Evolutionary conservation across 1,140 invertebrate genomes (phyloP), one percentile per base, ranked within the genome.

Genomic region (Oscheius sp.): DNA sequence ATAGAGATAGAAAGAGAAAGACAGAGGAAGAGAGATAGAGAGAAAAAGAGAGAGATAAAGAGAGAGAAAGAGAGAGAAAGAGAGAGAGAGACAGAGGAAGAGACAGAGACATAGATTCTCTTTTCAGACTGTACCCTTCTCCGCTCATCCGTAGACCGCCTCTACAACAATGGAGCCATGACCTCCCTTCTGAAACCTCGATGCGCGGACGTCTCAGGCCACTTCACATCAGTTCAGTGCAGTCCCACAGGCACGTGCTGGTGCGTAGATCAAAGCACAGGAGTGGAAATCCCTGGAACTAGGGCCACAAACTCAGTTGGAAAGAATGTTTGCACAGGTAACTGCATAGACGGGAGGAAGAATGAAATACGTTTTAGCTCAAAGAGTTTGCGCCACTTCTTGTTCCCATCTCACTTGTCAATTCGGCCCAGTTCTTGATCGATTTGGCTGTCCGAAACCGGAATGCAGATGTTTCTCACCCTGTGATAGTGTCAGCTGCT

Each of bases 401-500:
- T 71, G 68, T 42, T 38, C 29, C 1, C 18, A 28, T 7, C n/a
- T 7, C 15, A 29, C 64, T 10, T 81, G 80, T 68, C 79, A 79
- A 15, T 81, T 81, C 52, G 80, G 80, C 1, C 35, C 82, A 15
- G 69, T 80, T 20, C 32, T 73, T 18, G 76, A 82, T 64, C 36
- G 63, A 29, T 46, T 80, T 49, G 80, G 80, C n/a, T 81, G 80
- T 71, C 79, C 80, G 23, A 28, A 46, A 38, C 79, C 77, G 31
- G 67, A 83, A 34, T 81, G 80, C 62, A 65, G 71, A 31, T 81
- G 80, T 49, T 38, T 61, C 28, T 73, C 75, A 35, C 81, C 81
- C 18, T 81, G 80, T 68, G 79, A 78, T 23, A 42, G 75, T n/a
- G 72, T 81, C 13, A 45, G 71, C 1, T 81, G 80, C 64, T 73